These are phyloP conservation scores for Urophycis tenuis DNA, from an alignment of 2,797 vertebrate genomes.

Conservation along the genomic window DNA sequence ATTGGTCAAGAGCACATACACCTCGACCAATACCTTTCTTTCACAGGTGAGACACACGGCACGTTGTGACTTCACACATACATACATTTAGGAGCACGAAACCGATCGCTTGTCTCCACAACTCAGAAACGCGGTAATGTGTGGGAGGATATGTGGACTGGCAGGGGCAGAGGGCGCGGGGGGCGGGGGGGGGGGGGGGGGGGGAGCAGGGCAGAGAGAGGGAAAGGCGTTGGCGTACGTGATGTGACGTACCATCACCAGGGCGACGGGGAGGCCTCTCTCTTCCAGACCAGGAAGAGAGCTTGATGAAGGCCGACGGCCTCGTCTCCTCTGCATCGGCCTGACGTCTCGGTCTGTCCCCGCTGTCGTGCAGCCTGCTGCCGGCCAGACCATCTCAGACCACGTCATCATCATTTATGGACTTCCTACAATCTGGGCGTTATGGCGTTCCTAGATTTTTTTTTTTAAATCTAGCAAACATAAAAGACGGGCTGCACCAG, in stretches of 20 bases:
- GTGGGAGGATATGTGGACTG: not conserved
- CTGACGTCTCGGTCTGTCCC: not conserved
- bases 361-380: not conserved
- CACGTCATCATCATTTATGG: not conserved
- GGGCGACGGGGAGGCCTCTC: not conserved
- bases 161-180: not conserved
- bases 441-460: not conserved
- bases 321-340: not conserved
- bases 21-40: constrained; percentile 66
- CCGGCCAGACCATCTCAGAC: not conserved
- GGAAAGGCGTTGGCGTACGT: not conserved
- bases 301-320: not conserved
- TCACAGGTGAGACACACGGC: constrained; percentile 61
- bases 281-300: not conserved
- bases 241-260: not conserved
- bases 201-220: not conserved
- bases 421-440: not conserved
- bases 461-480: not conserved
- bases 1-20: constrained; percentile 67
- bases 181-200: no score
- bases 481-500: not conserved
- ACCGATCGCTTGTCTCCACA: not conserved
- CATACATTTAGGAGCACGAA: not conserved
- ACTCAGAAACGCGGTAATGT: not conserved
- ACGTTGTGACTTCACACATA: not conserved